phyloP scores from a whole-genome alignment of 2,888 invertebrate species.

The Neria commutata region DNA sequence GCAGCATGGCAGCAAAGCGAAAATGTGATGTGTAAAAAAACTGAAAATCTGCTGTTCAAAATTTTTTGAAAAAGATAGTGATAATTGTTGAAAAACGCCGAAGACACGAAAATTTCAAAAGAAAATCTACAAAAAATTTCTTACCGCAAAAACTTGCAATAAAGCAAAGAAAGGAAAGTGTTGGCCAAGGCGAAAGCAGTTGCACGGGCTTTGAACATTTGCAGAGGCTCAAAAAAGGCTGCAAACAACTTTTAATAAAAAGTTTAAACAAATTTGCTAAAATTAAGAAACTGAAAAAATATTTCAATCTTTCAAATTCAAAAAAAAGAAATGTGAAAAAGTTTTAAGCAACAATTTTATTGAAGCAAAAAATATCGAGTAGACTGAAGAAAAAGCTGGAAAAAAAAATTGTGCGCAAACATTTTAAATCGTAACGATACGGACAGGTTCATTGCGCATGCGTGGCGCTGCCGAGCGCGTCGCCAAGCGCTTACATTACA shows the following conservation, averaged over 20 bases:
- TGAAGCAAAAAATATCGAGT: too few species aligned
- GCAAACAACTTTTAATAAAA: too few species aligned
- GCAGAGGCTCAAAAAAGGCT: too few species aligned
- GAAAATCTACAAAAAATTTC: constrained; percentile 12
- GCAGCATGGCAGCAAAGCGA: constrained; percentile 17
- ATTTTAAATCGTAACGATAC: too few species aligned
- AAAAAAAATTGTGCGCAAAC: too few species aligned
- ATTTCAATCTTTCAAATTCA: too few species aligned
- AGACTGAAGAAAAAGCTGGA: too few species aligned
- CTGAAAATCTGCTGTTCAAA: constrained; percentile 1
- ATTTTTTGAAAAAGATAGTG: constrained; percentile 28
- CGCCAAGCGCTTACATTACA: too few species aligned
- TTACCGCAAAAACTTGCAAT: neutral
- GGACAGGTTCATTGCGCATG: neutral
- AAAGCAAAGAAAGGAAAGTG: neutral
- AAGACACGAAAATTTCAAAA: neutral
- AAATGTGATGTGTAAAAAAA: constrained; percentile 3
- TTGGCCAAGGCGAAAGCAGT: neutral
- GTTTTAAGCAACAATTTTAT: too few species aligned
- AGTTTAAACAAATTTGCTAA: neutral
- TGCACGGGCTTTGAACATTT: too few species aligned
- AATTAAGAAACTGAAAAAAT: neutral
- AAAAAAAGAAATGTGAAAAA: too few species aligned
- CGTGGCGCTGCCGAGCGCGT: too few species aligned
- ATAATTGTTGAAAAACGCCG: neutral